Evolutionary conservation across 2,888 invertebrate species (phyloP).

Genomic region (Cephonodes hylas): DNA sequence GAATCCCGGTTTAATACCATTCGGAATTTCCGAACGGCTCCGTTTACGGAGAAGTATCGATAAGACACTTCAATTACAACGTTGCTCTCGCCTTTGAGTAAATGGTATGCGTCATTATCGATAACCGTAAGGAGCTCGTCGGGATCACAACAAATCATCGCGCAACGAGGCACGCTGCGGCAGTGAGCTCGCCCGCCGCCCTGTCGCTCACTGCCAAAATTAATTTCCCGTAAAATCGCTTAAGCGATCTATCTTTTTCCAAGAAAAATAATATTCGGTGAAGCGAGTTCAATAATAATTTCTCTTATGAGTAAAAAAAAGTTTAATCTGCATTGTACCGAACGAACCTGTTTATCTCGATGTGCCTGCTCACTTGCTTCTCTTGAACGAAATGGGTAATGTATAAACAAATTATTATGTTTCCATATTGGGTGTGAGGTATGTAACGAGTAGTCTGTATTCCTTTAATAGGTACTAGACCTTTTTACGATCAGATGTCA

Average conservation of each 20-base stretch:
- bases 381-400: constrained; percentile 53
- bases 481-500: constrained; percentile 42
- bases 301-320: constrained; percentile 49
- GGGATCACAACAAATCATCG: constrained; percentile 70
- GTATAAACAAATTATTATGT: constrained; percentile 69
- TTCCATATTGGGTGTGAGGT: constrained; percentile 57
- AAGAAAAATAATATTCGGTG: constrained; percentile 69
- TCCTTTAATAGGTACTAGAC: constrained; percentile 47
- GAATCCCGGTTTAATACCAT: constrained; percentile 40
- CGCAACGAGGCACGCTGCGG: constrained; percentile 38
- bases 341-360: constrained; percentile 58
- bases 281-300: constrained; percentile 61
- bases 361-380: constrained; percentile 47
- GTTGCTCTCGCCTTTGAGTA: constrained; percentile 57
- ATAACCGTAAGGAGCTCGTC: constrained; percentile 60
- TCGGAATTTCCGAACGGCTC: constrained; percentile 32
- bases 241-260: constrained; percentile 74
- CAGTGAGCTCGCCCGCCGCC: constrained; percentile 32
- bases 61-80: constrained; percentile 60
- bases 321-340: constrained; percentile 60
- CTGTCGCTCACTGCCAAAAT: constrained; percentile 75
- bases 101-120: constrained; percentile 71
- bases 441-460: constrained; percentile 49
- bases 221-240: constrained; percentile 77
- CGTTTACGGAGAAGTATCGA: constrained; percentile 53